Evolutionary conservation across 2,797 vertebrate genomes (phyloP).

Genomic region (Anniella stebbinsi): DNA sequence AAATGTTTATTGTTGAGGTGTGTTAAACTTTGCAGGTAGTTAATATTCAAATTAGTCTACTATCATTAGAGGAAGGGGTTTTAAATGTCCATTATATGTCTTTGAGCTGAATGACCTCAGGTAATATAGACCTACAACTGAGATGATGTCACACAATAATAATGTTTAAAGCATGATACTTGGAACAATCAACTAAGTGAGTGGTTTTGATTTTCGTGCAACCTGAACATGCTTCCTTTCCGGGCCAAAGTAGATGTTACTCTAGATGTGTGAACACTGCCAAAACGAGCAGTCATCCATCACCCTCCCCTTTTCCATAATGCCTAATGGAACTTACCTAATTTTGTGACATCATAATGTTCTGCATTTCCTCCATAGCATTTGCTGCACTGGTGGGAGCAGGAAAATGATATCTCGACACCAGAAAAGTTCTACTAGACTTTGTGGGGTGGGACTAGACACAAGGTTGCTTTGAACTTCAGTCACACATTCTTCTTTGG

Average conservation of each 20-base stretch:
- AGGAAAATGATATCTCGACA: neutral
- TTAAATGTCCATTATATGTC: constrained; percentile 70
- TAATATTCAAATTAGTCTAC: constrained; percentile 80
- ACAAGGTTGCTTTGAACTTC: neutral
- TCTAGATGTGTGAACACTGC: neutral
- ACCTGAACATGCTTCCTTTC: constrained; percentile 30
- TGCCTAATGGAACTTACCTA: neutral
- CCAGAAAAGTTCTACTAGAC: neutral
- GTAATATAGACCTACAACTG: constrained; percentile 62
- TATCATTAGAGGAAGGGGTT: constrained; percentile 73
- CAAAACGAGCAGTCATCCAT: neutral
- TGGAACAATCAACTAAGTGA: constrained; percentile 2
- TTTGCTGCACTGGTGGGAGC: neutral
- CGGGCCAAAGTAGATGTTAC: constrained; percentile 3
- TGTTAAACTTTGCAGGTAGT: constrained; percentile 80
- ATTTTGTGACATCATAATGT: neutral
- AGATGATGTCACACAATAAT: constrained; percentile 68
- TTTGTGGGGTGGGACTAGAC: too few relatives aligned
- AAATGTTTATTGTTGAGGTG: constrained; percentile 81
- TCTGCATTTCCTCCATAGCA: neutral
- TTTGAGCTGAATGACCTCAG: constrained; percentile 67
- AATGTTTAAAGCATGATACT: constrained; percentile 51
- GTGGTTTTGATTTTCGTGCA: constrained; percentile 23
- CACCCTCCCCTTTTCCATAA: neutral
- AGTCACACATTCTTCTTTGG: neutral